Conservation (phyloP, 2,888 invertebrate genomes). For the Elysia crispata region DNA sequence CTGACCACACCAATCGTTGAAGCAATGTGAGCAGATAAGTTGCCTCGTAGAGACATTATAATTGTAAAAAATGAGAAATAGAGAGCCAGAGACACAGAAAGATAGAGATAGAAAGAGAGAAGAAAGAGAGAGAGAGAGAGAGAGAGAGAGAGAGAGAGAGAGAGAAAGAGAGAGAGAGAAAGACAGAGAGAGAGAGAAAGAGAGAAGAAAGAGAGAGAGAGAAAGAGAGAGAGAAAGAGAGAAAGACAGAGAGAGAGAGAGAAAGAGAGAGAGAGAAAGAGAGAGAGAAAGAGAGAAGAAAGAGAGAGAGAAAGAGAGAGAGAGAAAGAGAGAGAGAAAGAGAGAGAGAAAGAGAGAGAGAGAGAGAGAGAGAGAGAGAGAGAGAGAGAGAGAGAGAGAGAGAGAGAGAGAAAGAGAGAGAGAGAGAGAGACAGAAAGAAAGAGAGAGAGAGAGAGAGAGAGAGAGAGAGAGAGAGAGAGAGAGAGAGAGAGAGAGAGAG, state of each 20-base stretch:
- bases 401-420: slow-evolving; percentile 30
- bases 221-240: slow-evolving; percentile 18
- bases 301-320: not conserved
- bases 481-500: slow-evolving; percentile 10
- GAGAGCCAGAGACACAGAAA: too few species aligned
- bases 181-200: slow-evolving; percentile 14
- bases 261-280: slow-evolving; percentile 13
- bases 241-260: slow-evolving; percentile 22
- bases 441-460: slow-evolving; percentile 40
- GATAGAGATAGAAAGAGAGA: too few species aligned
- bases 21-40: too few species aligned
- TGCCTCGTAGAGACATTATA: too few species aligned
- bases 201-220: slow-evolving; percentile 14
- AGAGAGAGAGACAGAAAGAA: too few species aligned
- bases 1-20: too few species aligned
- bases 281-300: not conserved
- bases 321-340: not conserved
- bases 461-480: slow-evolving; percentile 18
- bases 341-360: slow-evolving; percentile 35
- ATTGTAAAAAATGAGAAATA: too few species aligned
- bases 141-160: too few species aligned
- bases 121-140: slow-evolving; percentile 17
- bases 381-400: not conserved
- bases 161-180: too few species aligned
- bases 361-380: slow-evolving; percentile 36